Conservation (phyloP, 1,140 invertebrate genomes). For the Berghia stephanieae region DNA sequence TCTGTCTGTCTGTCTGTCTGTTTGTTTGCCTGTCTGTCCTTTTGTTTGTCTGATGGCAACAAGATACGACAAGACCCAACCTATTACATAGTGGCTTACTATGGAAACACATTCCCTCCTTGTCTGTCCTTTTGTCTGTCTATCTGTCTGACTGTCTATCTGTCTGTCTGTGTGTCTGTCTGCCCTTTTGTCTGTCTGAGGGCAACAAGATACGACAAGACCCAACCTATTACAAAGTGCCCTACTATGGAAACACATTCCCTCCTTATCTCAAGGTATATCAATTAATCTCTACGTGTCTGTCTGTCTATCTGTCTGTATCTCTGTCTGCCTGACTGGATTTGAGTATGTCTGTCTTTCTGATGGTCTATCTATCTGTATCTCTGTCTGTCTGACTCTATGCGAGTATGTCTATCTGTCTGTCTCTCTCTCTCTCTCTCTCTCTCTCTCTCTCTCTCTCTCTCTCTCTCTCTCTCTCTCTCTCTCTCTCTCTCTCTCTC, state of each 20-base stretch:
- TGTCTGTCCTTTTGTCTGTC: too few relatives aligned
- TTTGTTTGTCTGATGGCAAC: too few relatives aligned
- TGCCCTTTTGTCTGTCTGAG: too few relatives aligned
- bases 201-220: conserved; percentile 76
- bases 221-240: conserved; percentile 71
- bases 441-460: background rate
- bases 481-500: conserved; percentile 31
- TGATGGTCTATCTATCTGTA: background rate
- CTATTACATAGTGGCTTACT: too few relatives aligned
- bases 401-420: conserved; percentile 11
- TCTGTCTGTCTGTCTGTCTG: too few relatives aligned
- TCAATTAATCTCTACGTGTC: background rate
- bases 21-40: too few relatives aligned
- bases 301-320: background rate
- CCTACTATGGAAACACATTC: conserved; percentile 59
- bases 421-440: background rate
- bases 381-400: background rate
- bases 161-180: too few relatives aligned
- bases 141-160: too few relatives aligned
- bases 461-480: background rate
- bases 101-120: too few relatives aligned
- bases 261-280: conserved; percentile 77
- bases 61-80: too few relatives aligned
- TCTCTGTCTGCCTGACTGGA: background rate
- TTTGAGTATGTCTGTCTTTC: background rate